Evolutionary conservation across 2,888 invertebrate species (phyloP), one percentile per base, ranked within the genome.

Genomic region (Aleiodes alternator): DNA sequence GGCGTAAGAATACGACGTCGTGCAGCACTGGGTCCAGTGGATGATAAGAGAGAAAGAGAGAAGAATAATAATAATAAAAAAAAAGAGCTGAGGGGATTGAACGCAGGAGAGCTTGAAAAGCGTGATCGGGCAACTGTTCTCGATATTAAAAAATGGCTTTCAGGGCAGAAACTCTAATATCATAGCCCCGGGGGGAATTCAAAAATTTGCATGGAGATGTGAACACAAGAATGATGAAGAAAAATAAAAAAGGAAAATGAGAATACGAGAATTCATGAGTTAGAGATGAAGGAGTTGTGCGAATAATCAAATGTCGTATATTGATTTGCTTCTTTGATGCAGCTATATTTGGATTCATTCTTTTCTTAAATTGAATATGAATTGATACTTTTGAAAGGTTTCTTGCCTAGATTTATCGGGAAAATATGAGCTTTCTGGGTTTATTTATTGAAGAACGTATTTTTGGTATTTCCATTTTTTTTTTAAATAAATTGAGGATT

Each of bases 71-170:
- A 23, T 23, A 23, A 23, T 57, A 31, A 56, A 50, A 51, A 31
- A 59, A n/a, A 50, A 66, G 50, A 51, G 75, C 57, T 12, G 29
- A 50, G 48, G 38, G 48, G 68, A 43, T 66, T 64, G 69, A 57
- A 55, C 55, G 48, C 56, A 64, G 61, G 56, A 64, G 72, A 57
- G 53, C 73, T 77, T 77, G 77, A 73, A 80, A 79, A 77, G 81
- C 83, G 83, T 84, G 84, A 86, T 84, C 84, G 80, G 79, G 84
- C 84, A 84, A 85, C 83, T 82, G 83, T 85, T 86, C 83, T 81
- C 82, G 84, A 86, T 87, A 87, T 87, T 87, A 85, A 87, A 86
- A 82, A 83, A 82, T 80, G 80, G 79, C 82, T 79, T 83, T 82
- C 81, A 80, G 68, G 55, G 66, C 64, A 68, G 34, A 80, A 23